Evolutionary conservation across 2,113 vertebrate genomes (phyloP), one percentile per base, ranked within the genome.

Genomic region (Apodemus sylvaticus): DNA sequence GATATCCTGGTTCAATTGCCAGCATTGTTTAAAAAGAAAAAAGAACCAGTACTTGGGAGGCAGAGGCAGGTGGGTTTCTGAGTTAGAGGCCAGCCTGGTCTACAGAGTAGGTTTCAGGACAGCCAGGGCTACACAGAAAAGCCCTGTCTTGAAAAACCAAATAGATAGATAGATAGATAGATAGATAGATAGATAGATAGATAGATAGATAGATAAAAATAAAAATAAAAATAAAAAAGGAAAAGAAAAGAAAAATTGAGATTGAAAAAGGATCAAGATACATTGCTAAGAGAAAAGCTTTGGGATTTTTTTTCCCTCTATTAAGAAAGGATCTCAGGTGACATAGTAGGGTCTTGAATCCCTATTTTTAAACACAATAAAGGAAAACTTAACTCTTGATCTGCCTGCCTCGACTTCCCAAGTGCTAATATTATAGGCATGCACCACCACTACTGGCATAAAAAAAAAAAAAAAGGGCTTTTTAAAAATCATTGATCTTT

Each of bases 201-300:
- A n/a, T n/a, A n/a, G n/a, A n/a, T n/a, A n/a, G n/a, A n/a, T n/a
- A n/a, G n/a, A n/a, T n/a, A n/a, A n/a, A n/a, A n/a, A 48, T 48
- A 48, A 48, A 48, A 48, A 48, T 5, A 48, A 48, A 48, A 7
- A 48, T 5, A 48, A 48, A 48, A 48, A 48, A 48, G 45, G 45
- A 48, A 45, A 45, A 3, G 34, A 45, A 78, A 19, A 89, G 45
- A 14, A 34, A 81, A 7, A 53, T 36, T 60, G 22, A 77, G 96
- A 95, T 31, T 71, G 62, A 95, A 93, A 97, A 68, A 70, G 5
- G 42, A 76, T 94, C 36, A 89, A 91, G 76, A 88, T 89, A 89
- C 0, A 81, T 3, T 82, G n/a, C 66, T 91, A 71, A 95, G 13
- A 95, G 34, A 62, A 64, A 94, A 86, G 26, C 53, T 53, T 36